Base-by-base conservation (phyloP, 2,888 invertebrate species). In the Lasioglossum pauxillum region DNA sequence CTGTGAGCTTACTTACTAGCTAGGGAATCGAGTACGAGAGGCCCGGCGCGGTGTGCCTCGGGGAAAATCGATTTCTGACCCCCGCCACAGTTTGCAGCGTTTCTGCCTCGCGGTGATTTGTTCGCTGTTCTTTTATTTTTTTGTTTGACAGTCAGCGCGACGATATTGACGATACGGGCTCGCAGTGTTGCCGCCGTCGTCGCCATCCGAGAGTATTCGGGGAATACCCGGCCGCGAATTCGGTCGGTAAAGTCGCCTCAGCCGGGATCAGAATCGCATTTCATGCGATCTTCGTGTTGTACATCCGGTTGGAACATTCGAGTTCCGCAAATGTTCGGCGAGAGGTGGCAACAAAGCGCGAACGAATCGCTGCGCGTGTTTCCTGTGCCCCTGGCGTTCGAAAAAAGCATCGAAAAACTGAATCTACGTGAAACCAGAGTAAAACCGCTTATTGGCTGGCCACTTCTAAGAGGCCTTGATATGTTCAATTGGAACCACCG, bases 401-500 rank as follows among this genome's bases (percentile, higher is more conserved):
- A 85, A 92, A 90, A 89, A 92, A 91, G 88, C 89, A 78, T 92
- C 86, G 88, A 91, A 92, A 92, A 93, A 93, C 88, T 87, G 83
- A 92, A 92, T 87, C 91, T 93, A 92, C 90, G 78, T 82, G 88
- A 91, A 91, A 91, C 83, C 77, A 90, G 88, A 90, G 82, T 91
- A 89, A 90, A 93, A 90, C 75, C 80, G 78, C 83, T 87, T 89
- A 88, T 93, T 93, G 92, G 92, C 92, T 92, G 89, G 88, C 92
- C 91, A 89, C 86, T 88, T 79, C 78, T 90, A 90, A 78, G 83
- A 91, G 93, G 89, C 90, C 92, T 91, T 93, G 93, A 93, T 93
- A 93, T 93, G 93, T 93, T 94, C 90, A 87, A 91, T 93, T 92
- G 92, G 91, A 93, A 93, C 89, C 92, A 92, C 86, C 86, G 89